Conservation (phyloP, 2,888 invertebrate genomes). For the Allolobophora icterica region DNA sequence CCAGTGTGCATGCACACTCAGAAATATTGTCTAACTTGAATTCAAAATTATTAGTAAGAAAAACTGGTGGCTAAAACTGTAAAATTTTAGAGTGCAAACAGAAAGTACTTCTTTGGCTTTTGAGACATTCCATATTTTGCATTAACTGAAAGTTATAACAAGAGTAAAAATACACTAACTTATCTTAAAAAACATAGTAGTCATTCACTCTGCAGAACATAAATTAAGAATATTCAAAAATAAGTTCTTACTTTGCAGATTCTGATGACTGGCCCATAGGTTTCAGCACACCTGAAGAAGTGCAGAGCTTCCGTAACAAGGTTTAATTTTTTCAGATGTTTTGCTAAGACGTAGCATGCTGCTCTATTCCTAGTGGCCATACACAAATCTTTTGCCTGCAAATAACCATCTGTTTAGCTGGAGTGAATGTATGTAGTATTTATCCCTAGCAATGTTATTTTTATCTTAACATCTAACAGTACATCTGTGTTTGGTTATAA, state of each 20-base stretch:
- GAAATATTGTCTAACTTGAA: too few species aligned
- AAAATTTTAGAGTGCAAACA: too few species aligned
- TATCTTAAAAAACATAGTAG: background rate
- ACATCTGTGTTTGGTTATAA: too few species aligned
- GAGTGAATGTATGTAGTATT: background rate
- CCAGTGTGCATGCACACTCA: too few species aligned
- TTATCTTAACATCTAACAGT: background rate
- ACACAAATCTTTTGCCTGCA: slow-evolving; percentile 69
- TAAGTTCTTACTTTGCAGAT: slow-evolving; percentile 72
- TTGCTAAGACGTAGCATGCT: slow-evolving; percentile 85
- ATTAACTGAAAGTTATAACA: too few species aligned
- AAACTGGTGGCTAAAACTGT: too few species aligned
- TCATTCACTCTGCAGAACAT: background rate
- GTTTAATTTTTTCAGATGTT: slow-evolving; percentile 87
- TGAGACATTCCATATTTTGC: too few species aligned
- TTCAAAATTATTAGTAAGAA: too few species aligned
- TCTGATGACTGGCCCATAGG: slow-evolving; percentile 81
- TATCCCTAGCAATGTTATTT: background rate
- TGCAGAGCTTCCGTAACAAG: slow-evolving; percentile 86
- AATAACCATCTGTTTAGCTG: background rate
- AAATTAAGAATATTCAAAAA: background rate
- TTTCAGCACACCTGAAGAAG: slow-evolving; percentile 83
- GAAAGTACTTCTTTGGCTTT: too few species aligned
- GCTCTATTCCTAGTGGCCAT: slow-evolving; percentile 82
- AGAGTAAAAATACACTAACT: background rate